Evolutionary conservation across 2,113 vertebrate genomes (phyloP).

Genomic region (Eclectus roratus): DNA sequence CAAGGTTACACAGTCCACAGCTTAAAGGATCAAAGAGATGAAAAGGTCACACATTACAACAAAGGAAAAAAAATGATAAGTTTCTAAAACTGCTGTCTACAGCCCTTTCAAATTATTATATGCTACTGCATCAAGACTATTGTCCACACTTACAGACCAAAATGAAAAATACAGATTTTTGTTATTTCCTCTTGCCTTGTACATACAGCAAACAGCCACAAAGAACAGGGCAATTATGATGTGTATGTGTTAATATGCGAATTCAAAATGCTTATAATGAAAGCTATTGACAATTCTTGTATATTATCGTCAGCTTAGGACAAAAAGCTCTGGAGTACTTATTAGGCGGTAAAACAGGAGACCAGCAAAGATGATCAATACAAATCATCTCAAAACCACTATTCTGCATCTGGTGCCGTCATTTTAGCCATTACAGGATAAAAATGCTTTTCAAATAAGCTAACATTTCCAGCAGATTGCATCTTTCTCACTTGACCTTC

Average conservation of each 20-base stretch:
- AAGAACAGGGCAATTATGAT: neutral
- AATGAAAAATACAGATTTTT: neutral
- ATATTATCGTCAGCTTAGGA: neutral
- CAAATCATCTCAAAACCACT: slow-evolving; percentile 26
- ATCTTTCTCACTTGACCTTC: neutral
- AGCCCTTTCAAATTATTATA: neutral
- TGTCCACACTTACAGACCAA: neutral
- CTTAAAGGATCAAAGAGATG: slow-evolving; percentile 26
- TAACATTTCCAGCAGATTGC: slow-evolving; percentile 21
- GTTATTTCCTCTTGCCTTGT: neutral
- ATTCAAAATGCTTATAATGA: slow-evolving; percentile 8
- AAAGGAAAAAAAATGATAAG: neutral
- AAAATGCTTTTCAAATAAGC: neutral
- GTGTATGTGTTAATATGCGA: neutral
- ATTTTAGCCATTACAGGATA: neutral
- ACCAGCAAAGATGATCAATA: slow-evolving; percentile 42
- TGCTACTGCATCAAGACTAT: neutral
- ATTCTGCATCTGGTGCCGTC: neutral
- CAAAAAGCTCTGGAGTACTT: slow-evolving; percentile 7
- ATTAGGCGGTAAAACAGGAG: neutral
- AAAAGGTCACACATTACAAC: slow-evolving; percentile 7
- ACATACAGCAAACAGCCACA: neutral
- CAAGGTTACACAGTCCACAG: slow-evolving; percentile 14
- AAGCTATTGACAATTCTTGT: neutral
- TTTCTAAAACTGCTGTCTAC: slow-evolving; percentile 16